Evolutionary conservation across 2,888 invertebrate species (phyloP).

Genomic region (Yponomeuta cagnagella): DNA sequence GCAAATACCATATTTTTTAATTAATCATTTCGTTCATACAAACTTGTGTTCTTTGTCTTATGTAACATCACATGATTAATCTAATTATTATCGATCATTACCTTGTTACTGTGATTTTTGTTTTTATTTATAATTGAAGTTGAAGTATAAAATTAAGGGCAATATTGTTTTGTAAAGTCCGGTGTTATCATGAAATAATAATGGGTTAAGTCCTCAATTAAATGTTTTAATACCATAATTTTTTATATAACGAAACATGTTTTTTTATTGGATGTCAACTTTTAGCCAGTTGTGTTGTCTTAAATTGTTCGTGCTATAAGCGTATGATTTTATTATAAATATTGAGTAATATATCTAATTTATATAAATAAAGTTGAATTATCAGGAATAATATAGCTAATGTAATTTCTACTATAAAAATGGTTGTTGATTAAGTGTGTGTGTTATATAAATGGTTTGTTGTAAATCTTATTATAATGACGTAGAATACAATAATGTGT

Average conservation of each 20-base stretch:
- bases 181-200: constrained; percentile 35
- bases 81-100: constrained; percentile 45
- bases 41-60: constrained; percentile 10
- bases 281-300: constrained; percentile 34
- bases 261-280: constrained; percentile 38
- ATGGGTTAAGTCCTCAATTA: constrained; percentile 4
- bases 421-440: constrained; percentile 32
- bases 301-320: constrained; percentile 59
- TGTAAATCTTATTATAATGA: constrained; percentile 6
- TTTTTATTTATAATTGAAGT: constrained; percentile 25
- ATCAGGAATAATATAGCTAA: not conserved
- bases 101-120: constrained; percentile 71
- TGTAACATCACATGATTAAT: constrained; percentile 47
- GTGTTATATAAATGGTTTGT: constrained; percentile 25
- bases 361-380: not conserved
- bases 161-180: constrained; percentile 48
- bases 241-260: constrained; percentile 20
- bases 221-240: constrained; percentile 16
- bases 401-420: constrained; percentile 34
- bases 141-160: constrained; percentile 24
- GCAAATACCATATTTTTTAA: not conserved
- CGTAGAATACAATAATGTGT: not conserved
- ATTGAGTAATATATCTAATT: constrained; percentile 19
- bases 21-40: constrained; percentile 3
- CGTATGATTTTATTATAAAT: constrained; percentile 60